Percentiles rank a stretch among this genome's conserved stretches.
phyloP scores from a whole-genome alignment of 2,113 vertebrate species.

The Anguilla rostrata region DNA sequence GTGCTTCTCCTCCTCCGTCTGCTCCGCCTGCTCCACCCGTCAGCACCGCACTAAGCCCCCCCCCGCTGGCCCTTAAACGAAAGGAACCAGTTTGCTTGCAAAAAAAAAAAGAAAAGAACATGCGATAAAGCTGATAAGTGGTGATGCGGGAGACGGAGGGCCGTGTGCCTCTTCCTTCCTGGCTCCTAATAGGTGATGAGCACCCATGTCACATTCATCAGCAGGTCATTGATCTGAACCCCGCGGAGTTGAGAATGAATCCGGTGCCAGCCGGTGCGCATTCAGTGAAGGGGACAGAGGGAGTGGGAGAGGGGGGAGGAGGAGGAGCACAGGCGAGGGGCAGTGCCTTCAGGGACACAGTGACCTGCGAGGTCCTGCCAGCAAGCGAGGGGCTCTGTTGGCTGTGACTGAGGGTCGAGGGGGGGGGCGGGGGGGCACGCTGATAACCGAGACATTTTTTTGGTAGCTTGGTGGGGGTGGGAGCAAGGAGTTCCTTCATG shows the following conservation, averaged over 20 bases:
- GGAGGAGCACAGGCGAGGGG: neutral
- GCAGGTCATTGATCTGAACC: neutral
- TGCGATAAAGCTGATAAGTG: neutral
- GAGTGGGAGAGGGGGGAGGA: neutral
- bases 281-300: constrained; percentile 58
- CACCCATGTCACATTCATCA: neutral
- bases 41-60: too few species aligned
- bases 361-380: constrained; percentile 14
- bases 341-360: neutral
- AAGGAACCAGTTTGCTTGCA: neutral
- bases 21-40: neutral
- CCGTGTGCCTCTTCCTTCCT: neutral
- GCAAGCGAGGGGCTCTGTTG: constrained; percentile 24
- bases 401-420: constrained; percentile 8
- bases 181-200: neutral
- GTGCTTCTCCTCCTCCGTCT: neutral
- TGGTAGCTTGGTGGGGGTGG: too few species aligned
- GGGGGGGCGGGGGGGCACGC: constrained; percentile 33
- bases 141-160: too few species aligned
- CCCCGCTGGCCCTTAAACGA: neutral
- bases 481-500: neutral
- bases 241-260: neutral
- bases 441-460: constrained; percentile 32
- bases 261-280: constrained; percentile 46
- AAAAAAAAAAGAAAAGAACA: neutral